A percentile compares a stretch with the other conserved stretches of the same genome.
These are phyloP conservation scores for Ceratosolen fusciceps DNA, from an alignment of 1,140 invertebrate species.

Conservation along the genomic window DNA sequence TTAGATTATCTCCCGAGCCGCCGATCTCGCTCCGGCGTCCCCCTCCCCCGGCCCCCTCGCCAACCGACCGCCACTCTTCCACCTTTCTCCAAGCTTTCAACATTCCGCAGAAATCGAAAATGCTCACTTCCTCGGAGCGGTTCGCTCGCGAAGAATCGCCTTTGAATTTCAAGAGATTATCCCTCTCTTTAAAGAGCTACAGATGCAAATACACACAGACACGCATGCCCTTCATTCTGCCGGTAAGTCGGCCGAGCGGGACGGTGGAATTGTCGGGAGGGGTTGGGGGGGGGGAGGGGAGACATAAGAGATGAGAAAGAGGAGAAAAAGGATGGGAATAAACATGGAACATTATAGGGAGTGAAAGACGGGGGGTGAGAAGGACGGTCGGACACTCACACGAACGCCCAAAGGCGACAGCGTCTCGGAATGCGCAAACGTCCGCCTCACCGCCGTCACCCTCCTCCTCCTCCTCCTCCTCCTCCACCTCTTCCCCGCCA, in stretches of 20 bases:
- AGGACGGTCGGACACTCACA: background rate
- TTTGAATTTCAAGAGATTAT: constrained; percentile 50
- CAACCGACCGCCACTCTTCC: background rate
- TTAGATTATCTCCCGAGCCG: constrained; percentile 40
- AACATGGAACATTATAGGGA: constrained; percentile 4
- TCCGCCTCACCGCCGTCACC: background rate
- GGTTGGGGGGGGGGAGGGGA: background rate
- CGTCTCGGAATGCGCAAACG: constrained; percentile 27
- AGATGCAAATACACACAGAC: constrained; percentile 31
- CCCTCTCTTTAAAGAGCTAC: constrained; percentile 23
- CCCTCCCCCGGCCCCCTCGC: no score
- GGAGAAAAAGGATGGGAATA: constrained; percentile 16
- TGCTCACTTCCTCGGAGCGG: background rate
- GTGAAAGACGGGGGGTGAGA: background rate
- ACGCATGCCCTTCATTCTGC: background rate
- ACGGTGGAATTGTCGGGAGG: no score
- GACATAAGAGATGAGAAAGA: background rate
- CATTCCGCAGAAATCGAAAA: constrained; percentile 42
- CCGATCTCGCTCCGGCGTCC: background rate
- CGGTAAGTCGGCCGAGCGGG: background rate
- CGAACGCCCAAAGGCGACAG: constrained; percentile 45
- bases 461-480: background rate
- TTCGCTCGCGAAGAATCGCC: constrained; percentile 40
- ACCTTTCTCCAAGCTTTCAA: background rate
- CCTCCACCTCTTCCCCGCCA: background rate